These are phyloP conservation scores for Temnothorax curvispinosus DNA, from an alignment of 1,140 invertebrate species.

Conservation along the genomic window DNA sequence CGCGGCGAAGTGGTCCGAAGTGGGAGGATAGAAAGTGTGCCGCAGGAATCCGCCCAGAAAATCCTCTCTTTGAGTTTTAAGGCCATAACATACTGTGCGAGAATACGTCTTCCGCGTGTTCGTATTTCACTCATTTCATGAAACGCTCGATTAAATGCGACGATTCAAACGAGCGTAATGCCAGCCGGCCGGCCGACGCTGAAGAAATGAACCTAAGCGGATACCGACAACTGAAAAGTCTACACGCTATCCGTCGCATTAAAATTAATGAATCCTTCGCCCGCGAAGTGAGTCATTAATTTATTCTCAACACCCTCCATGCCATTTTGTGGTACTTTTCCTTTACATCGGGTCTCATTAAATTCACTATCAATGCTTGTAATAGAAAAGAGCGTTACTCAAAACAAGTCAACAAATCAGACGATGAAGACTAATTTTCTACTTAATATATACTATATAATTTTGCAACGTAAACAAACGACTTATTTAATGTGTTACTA, in stretches of 20 bases:
- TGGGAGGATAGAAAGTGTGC: conserved; percentile 18
- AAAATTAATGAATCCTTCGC: conserved; percentile 20
- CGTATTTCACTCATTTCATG: conserved; percentile 56
- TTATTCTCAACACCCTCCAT: background rate
- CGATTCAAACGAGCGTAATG: conserved; percentile 48
- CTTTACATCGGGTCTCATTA: background rate
- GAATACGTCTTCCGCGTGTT: conserved; percentile 23
- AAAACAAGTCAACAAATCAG: background rate
- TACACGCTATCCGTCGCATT: background rate
- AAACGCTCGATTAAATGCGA: conserved; percentile 18
- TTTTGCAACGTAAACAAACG: background rate
- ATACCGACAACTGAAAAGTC: background rate
- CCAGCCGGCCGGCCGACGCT: background rate
- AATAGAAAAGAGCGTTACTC: background rate
- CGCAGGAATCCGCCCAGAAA: conserved; percentile 28
- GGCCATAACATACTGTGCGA: conserved; percentile 33
- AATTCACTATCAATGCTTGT: background rate
- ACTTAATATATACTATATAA: background rate
- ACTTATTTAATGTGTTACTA: background rate
- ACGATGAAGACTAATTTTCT: no score
- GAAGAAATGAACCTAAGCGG: background rate
- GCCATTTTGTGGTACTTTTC: background rate
- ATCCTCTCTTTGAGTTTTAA: conserved; percentile 38
- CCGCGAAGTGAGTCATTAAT: conserved; percentile 11
- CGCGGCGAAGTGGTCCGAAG: conserved; percentile 25